Base-by-base conservation (phyloP, 2,113 vertebrate genomes). In the Leiothrix lutea region DNA sequence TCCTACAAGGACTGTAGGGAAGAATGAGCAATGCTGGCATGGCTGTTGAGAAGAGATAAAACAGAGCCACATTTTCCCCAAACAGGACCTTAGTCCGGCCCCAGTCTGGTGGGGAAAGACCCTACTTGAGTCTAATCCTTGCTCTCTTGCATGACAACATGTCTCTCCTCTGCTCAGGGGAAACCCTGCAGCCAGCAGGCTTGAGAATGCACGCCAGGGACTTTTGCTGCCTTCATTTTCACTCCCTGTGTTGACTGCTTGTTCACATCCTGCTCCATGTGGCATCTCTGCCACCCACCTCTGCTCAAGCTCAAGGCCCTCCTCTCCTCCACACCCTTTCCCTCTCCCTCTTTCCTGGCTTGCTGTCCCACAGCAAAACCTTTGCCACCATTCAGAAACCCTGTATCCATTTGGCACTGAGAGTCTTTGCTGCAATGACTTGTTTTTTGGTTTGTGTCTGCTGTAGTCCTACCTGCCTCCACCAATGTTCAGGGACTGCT, bases 301-400 rank as follows among this genome's bases (percentile, higher is more conserved):
- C 65, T 58, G 11, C 38, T 73, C 54, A 62, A 62, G 36, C 21
- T 84, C 1, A 2, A 24, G 24, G 16, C 29, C 20, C 19, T 86
- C 14, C 10, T 66, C 36, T 64, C 38, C 67, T 69, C 33, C 5
- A 6, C 42, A 57, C 9, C 25, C 4, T 13, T 3, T 21, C 19
- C 14, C n/a, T 48, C 47, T 84, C 33, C n/a, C n/a, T 48, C 17
- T 35, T 92, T 62, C 56, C 67, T 57, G 21, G 25, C 23, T 86
- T 1, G 0, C 26, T 60, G 24, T 35, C 45, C 45, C 24, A 40
- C 29, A 62, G 5, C 40, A 38, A 15, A 4, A 7, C 8, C 8
- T 67, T 79, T n/a, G 16, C 40, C 18, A 44, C 12, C 4, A 10
- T 10, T 38, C 47, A 66, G 85, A 78, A 74, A 9, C 31, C 11